phyloP scores from a whole-genome alignment of 2,888 invertebrate species.

The Polylopha cassiicola region DNA sequence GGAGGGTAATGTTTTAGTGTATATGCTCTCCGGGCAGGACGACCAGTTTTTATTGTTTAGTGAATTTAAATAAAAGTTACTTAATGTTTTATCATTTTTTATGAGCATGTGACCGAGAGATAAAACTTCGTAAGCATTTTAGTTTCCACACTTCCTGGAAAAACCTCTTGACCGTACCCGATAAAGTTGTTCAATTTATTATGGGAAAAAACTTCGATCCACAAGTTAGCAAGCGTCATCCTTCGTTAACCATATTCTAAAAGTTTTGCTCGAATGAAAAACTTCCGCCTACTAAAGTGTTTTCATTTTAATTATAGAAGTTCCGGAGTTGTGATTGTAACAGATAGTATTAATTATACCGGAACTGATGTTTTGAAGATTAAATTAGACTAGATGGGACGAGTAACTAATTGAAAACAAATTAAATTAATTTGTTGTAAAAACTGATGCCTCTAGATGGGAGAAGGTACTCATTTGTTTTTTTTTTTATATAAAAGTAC shows the following conservation, averaged over 20 bases:
- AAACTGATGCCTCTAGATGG: too few species aligned
- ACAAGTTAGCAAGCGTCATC: slow-evolving; percentile 34
- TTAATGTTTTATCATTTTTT: neutral
- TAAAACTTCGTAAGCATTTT: neutral
- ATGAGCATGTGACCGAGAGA: neutral
- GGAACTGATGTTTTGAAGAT: neutral
- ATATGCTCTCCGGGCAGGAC: too few species aligned
- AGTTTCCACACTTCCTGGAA: slow-evolving; percentile 30
- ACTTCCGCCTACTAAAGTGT: slow-evolving; percentile 8
- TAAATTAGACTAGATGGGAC: neutral
- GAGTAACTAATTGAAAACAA: too few species aligned
- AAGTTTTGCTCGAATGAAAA: slow-evolving; percentile 25
- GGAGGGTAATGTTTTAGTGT: too few species aligned
- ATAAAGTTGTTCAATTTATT: slow-evolving; percentile 37
- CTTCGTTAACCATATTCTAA: slow-evolving; percentile 37
- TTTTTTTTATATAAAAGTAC: too few species aligned
- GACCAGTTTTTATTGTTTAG: too few species aligned
- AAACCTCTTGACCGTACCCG: slow-evolving; percentile 41
- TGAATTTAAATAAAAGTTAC: too few species aligned
- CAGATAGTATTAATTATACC: neutral
- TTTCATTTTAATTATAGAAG: slow-evolving; percentile 10
- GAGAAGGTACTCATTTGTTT: too few species aligned
- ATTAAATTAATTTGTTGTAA: too few species aligned
- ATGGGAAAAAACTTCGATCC: slow-evolving; percentile 38
- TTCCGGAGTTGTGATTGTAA: neutral